phyloP scores from a whole-genome alignment of 37 sponge, comb jelly and placozoan species.

The Corticium candelabrum region DNA sequence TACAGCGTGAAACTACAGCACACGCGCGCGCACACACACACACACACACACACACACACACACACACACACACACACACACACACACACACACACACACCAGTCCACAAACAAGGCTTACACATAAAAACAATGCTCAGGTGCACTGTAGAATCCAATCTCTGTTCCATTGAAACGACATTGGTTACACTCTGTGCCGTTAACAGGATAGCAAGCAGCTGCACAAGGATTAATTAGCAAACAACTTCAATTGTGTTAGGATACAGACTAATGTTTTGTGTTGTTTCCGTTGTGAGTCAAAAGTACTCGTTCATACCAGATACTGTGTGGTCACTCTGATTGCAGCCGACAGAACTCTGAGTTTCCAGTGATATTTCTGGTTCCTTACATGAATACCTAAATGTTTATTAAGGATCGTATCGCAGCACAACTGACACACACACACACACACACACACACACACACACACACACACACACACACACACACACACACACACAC shows the following conservation, averaged over 20 bases:
- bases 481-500: constrained; percentile 14
- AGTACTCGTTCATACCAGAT: too few relatives aligned
- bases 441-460: constrained; percentile 19
- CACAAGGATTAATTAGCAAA: too few relatives aligned
- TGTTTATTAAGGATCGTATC: not conserved
- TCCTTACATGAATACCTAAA: not conserved
- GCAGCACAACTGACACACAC: constrained; percentile 21
- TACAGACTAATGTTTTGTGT: too few relatives aligned
- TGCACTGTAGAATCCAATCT: not conserved
- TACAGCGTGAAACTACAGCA: too few relatives aligned
- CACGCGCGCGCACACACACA: not conserved
- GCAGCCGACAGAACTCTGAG: not conserved
- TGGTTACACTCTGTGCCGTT: not conserved
- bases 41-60: constrained; percentile 14
- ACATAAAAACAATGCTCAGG: not conserved
- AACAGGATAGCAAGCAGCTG: not conserved
- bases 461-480: not conserved
- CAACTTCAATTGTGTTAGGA: too few relatives aligned
- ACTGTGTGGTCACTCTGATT: too few relatives aligned
- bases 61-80: constrained; percentile 12
- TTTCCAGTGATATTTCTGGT: not conserved
- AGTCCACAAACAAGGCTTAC: not conserved
- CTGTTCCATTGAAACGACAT: not conserved
- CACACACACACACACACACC: constrained; percentile 23
- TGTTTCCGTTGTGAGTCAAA: too few relatives aligned